These are phyloP conservation scores for Ceratoteleas bidentatus DNA, from an alignment of 1,140 invertebrate genomes.

Conservation along the genomic window DNA sequence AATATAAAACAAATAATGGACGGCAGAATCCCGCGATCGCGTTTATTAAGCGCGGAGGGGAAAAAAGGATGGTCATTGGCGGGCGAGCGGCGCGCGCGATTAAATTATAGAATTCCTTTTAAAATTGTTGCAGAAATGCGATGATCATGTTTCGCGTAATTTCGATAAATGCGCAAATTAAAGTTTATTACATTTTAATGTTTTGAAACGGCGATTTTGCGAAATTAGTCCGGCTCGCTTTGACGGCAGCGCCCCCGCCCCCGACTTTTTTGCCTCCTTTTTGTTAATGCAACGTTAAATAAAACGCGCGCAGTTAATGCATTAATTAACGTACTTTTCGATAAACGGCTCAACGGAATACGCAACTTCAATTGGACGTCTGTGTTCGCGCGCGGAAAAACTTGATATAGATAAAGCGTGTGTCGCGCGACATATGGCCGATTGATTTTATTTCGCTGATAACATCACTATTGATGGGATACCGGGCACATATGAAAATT, in stretches of 20 bases:
- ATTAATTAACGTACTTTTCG: conserved; percentile 54
- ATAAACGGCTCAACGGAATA: conserved; percentile 38
- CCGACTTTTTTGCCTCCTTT: conserved; percentile 14
- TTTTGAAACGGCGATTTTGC: conserved; percentile 46
- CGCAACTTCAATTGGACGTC: conserved; percentile 42
- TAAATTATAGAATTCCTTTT: conserved; percentile 60
- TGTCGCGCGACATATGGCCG: conserved; percentile 43
- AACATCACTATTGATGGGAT: conserved; percentile 56
- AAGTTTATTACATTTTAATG: conserved; percentile 60
- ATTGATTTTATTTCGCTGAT: conserved; percentile 56
- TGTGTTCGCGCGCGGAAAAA: conserved; percentile 35
- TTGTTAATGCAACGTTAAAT: conserved; percentile 37
- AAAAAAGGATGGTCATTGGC: conserved; percentile 21
- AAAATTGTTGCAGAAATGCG: conserved; percentile 48
- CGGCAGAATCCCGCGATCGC: background rate
- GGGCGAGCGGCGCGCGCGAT: conserved; percentile 20
- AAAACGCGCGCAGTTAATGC: conserved; percentile 43
- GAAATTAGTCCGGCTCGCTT: conserved; percentile 48
- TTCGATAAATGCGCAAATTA: conserved; percentile 48
- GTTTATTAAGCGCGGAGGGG: conserved; percentile 13
- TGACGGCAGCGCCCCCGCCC: conserved; percentile 13
- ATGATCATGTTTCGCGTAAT: conserved; percentile 46
- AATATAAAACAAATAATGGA: conserved; percentile 15
- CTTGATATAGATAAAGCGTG: conserved; percentile 52
- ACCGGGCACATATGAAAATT: conserved; percentile 47